Evolutionary conservation across 2,113 vertebrate genomes (phyloP), one percentile per base, ranked within the genome.

Genomic region (Corythornis vintsioides): DNA sequence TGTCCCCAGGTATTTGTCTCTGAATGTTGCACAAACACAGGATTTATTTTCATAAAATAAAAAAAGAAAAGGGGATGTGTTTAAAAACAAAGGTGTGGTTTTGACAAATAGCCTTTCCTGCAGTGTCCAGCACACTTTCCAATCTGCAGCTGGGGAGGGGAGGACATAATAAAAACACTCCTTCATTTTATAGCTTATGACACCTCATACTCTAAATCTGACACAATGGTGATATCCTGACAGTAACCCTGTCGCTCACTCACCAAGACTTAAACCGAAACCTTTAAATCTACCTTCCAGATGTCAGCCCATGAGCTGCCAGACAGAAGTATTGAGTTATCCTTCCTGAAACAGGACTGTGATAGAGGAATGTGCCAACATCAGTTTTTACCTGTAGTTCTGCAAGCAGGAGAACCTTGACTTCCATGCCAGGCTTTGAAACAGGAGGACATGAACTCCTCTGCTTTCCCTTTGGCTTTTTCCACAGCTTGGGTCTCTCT

Each of bases 281-380:
- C 66, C 79, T 86, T 93, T 74, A 91, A 92, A 92, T 94, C 82
- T 85, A 38, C 72, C 89, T 73, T 91, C 55, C 85, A 86, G 43
- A 17, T 13, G 13, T 77, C 88, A 89, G 87, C 74, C 59, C 31
- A 66, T 86, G 86, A 90, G 93, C 91, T 78, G 87, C 66, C 0
- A 2, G 90, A 59, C 75, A 50, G 89, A 72, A 73, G 47, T 70
- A 63, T 80, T 89, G 90, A 91, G 43, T 43, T 92, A 83, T 91
- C 85, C 56, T 45, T 63, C 64, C 25, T 50, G 50, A 55, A 48
- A 7, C 52, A 72, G 55, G 38, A 12, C 84, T 61, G 63, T 93
- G 60, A 63, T 72, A 80, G 18, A 66, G 81, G 81, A 9, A 21
- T 24, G 60, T 21, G 45, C 83, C 5, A 6, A 14, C 90, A 29